Evolutionary conservation across 2,888 invertebrate genomes (phyloP).

Genomic region (Stramonita haemastoma): DNA sequence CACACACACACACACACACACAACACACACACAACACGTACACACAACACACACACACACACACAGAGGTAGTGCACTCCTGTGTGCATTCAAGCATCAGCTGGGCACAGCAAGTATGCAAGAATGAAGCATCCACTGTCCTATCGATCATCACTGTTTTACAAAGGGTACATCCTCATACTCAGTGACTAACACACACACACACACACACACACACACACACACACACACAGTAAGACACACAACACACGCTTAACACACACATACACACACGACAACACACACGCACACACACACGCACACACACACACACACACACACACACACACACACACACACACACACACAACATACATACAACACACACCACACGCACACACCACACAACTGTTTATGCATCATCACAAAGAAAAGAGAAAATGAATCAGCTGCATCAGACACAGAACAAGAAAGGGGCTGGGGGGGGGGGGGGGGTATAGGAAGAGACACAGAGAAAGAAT

Average conservation of each 20-base stretch:
- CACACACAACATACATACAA: not conserved
- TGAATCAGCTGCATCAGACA: not conserved
- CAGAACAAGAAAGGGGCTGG: not conserved
- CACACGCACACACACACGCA: not conserved
- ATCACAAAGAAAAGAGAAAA: not conserved
- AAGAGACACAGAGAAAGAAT: conserved; percentile 18
- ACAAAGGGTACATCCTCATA: too few relatives aligned
- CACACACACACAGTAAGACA: too few relatives aligned
- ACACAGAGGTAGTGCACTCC: too few relatives aligned
- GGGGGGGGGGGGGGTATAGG: conserved; percentile 25
- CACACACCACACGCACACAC: not conserved
- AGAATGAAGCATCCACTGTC: too few relatives aligned
- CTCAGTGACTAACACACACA: not conserved
- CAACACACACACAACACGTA: too few relatives aligned
- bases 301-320: not conserved
- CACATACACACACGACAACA: not conserved
- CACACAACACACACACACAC: too few relatives aligned
- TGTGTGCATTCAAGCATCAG: too few relatives aligned
- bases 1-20: too few relatives aligned
- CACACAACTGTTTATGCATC: not conserved
- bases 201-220: not conserved
- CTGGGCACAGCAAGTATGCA: too few relatives aligned
- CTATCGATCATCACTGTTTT: too few relatives aligned
- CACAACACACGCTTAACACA: not conserved
- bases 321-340: not conserved